Evolutionary conservation across 2,888 invertebrate species (phyloP).

Genomic region (Esperia sulphurella): DNA sequence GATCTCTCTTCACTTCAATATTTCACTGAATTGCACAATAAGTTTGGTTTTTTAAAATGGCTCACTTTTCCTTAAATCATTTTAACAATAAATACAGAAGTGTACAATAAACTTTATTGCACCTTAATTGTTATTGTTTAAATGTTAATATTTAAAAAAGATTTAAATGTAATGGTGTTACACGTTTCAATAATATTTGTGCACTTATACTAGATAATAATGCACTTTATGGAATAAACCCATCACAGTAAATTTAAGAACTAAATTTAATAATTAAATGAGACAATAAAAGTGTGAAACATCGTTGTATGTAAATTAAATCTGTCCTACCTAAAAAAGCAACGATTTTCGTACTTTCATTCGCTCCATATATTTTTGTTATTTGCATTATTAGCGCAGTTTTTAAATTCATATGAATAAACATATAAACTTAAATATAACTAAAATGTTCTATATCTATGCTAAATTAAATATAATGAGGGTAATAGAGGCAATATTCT

Average conservation of each 20-base stretch:
- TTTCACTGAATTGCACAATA: conserved; percentile 76
- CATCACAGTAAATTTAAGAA: conserved; percentile 26
- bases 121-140: conserved; percentile 59
- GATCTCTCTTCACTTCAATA: conserved; percentile 71
- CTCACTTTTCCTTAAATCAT: conserved; percentile 75
- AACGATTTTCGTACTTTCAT: conserved; percentile 49
- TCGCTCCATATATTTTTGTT: conserved; percentile 26
- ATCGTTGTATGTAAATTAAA: conserved; percentile 20
- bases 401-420: conserved; percentile 21
- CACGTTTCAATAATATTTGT: conserved; percentile 34
- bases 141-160: conserved; percentile 33
- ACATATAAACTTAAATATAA: conserved; percentile 15
- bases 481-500: conserved; percentile 42
- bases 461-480: conserved; percentile 23
- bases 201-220: conserved; percentile 53
- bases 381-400: conserved; percentile 35
- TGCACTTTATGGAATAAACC: conserved; percentile 43
- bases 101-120: conserved; percentile 53
- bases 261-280: conserved; percentile 23
- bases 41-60: conserved; percentile 75
- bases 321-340: conserved; percentile 14
- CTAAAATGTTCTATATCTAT: conserved; percentile 14
- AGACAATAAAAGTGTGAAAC: conserved; percentile 48
- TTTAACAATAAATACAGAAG: conserved; percentile 36
- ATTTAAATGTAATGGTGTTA: conserved; percentile 39